Percentiles rank a stretch among this genome's conserved stretches.
Evolutionary conservation across 2,888 invertebrate genomes (phyloP).

Genomic region (Heliconius ethilla): DNA sequence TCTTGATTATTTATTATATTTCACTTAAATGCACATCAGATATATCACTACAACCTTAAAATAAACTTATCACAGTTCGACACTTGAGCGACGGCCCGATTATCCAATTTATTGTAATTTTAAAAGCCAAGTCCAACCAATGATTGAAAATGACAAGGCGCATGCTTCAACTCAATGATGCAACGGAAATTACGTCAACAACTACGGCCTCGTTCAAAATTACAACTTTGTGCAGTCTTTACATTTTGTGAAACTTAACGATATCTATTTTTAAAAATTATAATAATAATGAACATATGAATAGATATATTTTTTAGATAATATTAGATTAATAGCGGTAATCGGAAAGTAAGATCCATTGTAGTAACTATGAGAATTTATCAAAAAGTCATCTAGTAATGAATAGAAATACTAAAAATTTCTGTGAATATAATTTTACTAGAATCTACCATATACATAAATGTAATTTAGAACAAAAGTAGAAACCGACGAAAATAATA

Average conservation of each 20-base stretch:
- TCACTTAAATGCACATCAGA: conserved; percentile 80
- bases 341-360: too few species aligned
- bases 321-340: too few species aligned
- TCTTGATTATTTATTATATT: conserved; percentile 75
- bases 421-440: too few species aligned
- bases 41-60: conserved; percentile 77
- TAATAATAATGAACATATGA: neutral
- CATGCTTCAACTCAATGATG: conserved; percentile 82
- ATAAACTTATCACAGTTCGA: conserved; percentile 77
- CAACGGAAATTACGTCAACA: conserved; percentile 84
- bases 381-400: too few species aligned
- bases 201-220: conserved; percentile 49
- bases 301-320: neutral
- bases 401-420: too few species aligned
- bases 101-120: conserved; percentile 73
- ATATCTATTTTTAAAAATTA: neutral
- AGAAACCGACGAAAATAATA: too few species aligned
- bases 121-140: conserved; percentile 77
- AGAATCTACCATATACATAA: too few species aligned
- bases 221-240: conserved; percentile 8
- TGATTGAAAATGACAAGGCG: conserved; percentile 81
- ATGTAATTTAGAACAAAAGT: too few species aligned
- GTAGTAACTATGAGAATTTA: too few species aligned
- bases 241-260: neutral
- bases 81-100: conserved; percentile 77